phyloP scores from a whole-genome alignment of 2,888 invertebrate species.

The Drosophila sordidapex region DNA sequence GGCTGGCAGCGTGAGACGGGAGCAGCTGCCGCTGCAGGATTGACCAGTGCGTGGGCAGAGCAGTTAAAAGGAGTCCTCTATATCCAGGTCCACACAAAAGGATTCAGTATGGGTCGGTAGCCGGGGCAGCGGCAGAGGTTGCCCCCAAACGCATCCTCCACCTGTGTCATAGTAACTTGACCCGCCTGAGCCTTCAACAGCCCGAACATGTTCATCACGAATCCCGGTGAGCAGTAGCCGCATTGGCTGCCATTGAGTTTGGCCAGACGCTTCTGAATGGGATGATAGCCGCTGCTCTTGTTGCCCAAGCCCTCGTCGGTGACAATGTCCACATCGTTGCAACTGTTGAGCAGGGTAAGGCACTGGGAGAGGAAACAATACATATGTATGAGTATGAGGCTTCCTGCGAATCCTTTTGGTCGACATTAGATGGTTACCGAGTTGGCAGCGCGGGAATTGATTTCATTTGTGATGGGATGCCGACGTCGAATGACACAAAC shows the following conservation, averaged over 20 bases:
- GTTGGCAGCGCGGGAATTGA: conserved; percentile 86
- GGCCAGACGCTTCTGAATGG: conserved; percentile 88
- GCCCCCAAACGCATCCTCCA: conserved; percentile 91
- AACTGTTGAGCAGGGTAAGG: conserved; percentile 88
- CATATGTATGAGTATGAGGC: background rate
- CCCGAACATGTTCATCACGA: conserved; percentile 90
- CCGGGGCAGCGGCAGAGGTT: conserved; percentile 93
- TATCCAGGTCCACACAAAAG: no score
- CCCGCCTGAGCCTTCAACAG: conserved; percentile 85
- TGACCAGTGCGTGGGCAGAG: conserved; percentile 75
- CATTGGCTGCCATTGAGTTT: conserved; percentile 90
- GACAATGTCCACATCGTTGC: conserved; percentile 88
- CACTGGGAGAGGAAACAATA: conserved; percentile 85
- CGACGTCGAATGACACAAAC: conserved; percentile 85
- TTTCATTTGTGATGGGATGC: conserved; percentile 68
- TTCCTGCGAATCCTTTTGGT: background rate
- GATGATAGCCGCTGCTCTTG: conserved; percentile 88
- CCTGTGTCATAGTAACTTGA: conserved; percentile 87
- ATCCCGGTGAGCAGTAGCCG: conserved; percentile 92
- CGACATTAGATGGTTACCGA: conserved; percentile 81
- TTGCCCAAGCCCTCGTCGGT: conserved; percentile 91
- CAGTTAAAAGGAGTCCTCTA: conserved; percentile 80
- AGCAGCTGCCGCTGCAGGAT: conserved; percentile 81
- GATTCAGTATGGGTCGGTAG: conserved; percentile 90
- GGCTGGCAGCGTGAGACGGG: conserved; percentile 8